phyloP scores from a whole-genome alignment of 2,797 vertebrate genomes.

The Pteronotus mesoamericanus region DNA sequence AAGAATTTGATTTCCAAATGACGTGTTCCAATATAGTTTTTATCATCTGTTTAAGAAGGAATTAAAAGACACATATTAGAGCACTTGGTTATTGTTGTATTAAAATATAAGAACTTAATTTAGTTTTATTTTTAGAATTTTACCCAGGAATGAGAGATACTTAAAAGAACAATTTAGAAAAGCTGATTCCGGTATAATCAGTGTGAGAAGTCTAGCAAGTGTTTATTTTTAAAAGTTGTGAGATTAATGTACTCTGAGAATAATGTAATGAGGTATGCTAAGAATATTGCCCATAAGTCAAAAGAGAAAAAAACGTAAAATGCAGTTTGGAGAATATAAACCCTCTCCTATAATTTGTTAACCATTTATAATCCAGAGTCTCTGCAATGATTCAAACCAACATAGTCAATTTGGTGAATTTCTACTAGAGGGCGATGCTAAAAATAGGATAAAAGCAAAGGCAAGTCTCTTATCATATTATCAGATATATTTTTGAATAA shows the following conservation, averaged over 20 bases:
- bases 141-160: background rate
- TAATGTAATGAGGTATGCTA: conserved; percentile 29
- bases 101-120: conserved; percentile 8
- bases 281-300: conserved; percentile 32
- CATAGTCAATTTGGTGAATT: background rate
- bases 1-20: conserved; percentile 26
- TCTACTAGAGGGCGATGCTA: background rate
- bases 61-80: background rate
- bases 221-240: conserved; percentile 52
- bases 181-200: background rate
- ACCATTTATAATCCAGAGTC: background rate
- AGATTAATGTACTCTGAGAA: conserved; percentile 45
- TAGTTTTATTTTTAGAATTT: conserved; percentile 18
- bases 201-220: background rate
- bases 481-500: background rate
- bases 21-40: background rate
- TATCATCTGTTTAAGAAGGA: conserved; percentile 21
- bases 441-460: background rate
- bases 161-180: conserved; percentile 29
- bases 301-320: conserved; percentile 16
- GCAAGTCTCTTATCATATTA: background rate
- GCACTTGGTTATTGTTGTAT: background rate
- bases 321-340: background rate
- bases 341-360: background rate
- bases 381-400: background rate